Base-by-base conservation (phyloP, 2,888 invertebrate genomes). In the Lapara coniferarum region DNA sequence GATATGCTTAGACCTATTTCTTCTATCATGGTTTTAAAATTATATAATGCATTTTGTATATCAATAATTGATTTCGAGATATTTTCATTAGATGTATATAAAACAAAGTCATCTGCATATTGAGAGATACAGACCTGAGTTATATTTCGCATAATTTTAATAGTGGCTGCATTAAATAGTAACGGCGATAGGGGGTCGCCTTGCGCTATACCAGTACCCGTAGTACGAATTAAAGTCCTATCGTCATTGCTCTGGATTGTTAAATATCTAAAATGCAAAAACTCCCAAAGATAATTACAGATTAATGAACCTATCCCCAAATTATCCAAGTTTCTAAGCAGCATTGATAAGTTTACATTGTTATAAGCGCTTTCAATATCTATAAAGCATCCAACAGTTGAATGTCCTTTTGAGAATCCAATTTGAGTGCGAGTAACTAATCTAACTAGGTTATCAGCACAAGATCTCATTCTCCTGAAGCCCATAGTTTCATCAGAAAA, bases 291-390 rank as follows among this genome's bases (percentile, higher is more conserved):
- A 66, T 80, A 80, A 0, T 5, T 10, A 67, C 76, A 79, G 0
- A 78, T 67, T 63, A 70, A 71, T 8, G 68, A 2, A 0, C 80
- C 78, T 8, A 79, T 69, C 3, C 71, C 66, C 1, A 77, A 3
- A 0, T 69, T 6, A 70, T 78, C 78, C n/a, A 81, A 44, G 0
- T 0, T 19, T 13, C 19, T 76, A 6, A 37, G 79, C 14, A 57
- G 14, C n/a, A 0, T 10, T 6, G 8, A 52, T 2, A 78, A 55
- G 37, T 75, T 56, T 12, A 56, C 51, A 68, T 79, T 79, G 70
- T 81, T 79, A 51, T 82, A 79, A 0, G 78, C 81, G 53, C 69
- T 77, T 16, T 79, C 70, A 14, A 81, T 75, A 58, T 81, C 80
- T 16, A 81, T 44, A 69, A 79, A 80, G 63, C 77, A 80, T 0